These are phyloP conservation scores for Plumapathes pennacea DNA, from an alignment of 92 coral and sea anemone genomes.

Conservation along the genomic window DNA sequence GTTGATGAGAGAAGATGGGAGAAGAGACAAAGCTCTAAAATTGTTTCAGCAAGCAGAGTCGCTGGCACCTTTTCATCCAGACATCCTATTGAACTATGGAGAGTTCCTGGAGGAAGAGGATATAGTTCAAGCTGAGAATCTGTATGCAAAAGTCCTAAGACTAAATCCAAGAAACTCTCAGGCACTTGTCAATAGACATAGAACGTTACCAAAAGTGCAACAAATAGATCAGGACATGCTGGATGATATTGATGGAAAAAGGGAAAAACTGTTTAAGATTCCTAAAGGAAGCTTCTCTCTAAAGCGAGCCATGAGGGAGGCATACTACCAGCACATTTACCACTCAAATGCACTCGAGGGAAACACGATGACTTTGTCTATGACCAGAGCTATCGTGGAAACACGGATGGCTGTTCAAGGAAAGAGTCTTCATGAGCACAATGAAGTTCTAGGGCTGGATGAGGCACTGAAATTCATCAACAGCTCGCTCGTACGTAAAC, in stretches of 20 bases:
- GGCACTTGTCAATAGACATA: slow-evolving; percentile 83
- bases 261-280: slow-evolving; percentile 71
- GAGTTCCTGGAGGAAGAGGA: slow-evolving; percentile 89
- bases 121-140: slow-evolving; percentile 83
- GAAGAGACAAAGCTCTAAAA: slow-evolving; percentile 81
- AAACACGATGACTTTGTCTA: slow-evolving; percentile 94
- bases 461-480: slow-evolving; percentile 90
- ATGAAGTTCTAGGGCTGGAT: slow-evolving; percentile 94
- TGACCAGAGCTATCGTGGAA: slow-evolving; percentile 96
- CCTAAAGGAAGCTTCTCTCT: slow-evolving; percentile 84
- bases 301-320: slow-evolving; percentile 91
- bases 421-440: slow-evolving; percentile 90
- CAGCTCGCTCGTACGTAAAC: slow-evolving; percentile 76
- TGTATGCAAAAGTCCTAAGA: slow-evolving; percentile 78
- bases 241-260: slow-evolving; percentile 74
- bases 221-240: slow-evolving; percentile 94
- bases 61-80: slow-evolving; percentile 88
- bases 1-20: slow-evolving; percentile 80
- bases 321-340: slow-evolving; percentile 93
- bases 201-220: slow-evolving; percentile 92
- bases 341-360: slow-evolving; percentile 99
- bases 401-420: slow-evolving; percentile 95
- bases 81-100: slow-evolving; percentile 82
- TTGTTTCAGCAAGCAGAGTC: slow-evolving; percentile 91
- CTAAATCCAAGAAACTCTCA: slow-evolving; percentile 71